Evolutionary conservation across 92 coral and sea anemone species (phyloP), one percentile per base, ranked within the genome.

Genomic region (Phenganax marumi): DNA sequence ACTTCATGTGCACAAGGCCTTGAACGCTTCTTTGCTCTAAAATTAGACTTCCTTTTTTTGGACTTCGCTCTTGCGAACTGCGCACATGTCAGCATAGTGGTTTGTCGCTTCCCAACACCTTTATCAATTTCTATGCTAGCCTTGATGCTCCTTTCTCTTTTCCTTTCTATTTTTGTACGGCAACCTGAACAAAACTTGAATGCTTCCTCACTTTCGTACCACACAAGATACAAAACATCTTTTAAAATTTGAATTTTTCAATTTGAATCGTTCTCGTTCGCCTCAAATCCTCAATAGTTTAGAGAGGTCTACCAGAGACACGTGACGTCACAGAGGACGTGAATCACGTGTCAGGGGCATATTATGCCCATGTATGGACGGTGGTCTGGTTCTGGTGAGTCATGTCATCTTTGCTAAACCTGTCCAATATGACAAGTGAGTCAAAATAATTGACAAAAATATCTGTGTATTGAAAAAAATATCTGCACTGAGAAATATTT

Each of bases 41-140:
- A 82, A 82, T 82, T 81, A 49, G 73, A 66, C 84, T 80, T 51
- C 25, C 86, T 18, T 70, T 82, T 86, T 52, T 74, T 83, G 19
- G 86, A 75, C 84, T 87, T 87, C 53, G 52, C 48, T 48, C 76
- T 54, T 23, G 80, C 78, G 66, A 81, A 86, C 84, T 86, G 86
- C 68, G 17, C 63, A 55, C 52, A 82, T 54, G 89, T 86, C 23
- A 80, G 89, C 64, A 81, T 53, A 50, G n/a, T 5, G 1, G 11
- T 23, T 64, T 64, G 70, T 25, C 48, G n/a, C n/a, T n/a, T n/a
- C 60, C 10, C 60, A 10, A 17, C 11, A 10, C 10, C 17, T 54
- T 10, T 5, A 50, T 21, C 39, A 23, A 5, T 68, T n/a, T 17
- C 74, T 21, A 13, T 17, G 47, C 46, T 33, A 46, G 46, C 39